Evolutionary conservation across 1,140 invertebrate species (phyloP).

Genomic region (Gerris buenoi): DNA sequence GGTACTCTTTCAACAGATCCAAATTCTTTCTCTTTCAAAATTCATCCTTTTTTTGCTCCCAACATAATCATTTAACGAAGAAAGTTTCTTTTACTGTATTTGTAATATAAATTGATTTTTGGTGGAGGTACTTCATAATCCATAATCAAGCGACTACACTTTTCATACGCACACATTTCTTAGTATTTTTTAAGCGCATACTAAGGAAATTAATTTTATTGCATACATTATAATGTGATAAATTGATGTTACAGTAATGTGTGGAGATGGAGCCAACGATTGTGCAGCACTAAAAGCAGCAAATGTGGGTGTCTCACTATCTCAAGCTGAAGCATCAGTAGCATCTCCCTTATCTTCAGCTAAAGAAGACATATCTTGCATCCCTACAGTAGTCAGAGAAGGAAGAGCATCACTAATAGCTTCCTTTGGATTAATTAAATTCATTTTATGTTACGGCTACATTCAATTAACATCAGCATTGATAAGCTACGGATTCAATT

Average conservation of each 20-base stretch:
- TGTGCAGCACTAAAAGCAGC: conserved; percentile 88
- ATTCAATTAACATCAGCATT: conserved; percentile 79
- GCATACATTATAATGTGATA: too few relatives aligned
- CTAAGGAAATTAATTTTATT: too few relatives aligned
- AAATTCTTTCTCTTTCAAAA: too few relatives aligned
- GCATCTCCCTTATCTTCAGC: conserved; percentile 93
- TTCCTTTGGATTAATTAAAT: conserved; percentile 92
- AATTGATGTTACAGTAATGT: conserved; percentile 69
- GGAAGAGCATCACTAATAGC: conserved; percentile 88
- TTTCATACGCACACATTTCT: too few relatives aligned
- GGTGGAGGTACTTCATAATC: too few relatives aligned
- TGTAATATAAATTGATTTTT: too few relatives aligned
- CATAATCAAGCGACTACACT: too few relatives aligned
- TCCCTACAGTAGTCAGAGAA: conserved; percentile 74
- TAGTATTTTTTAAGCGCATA: too few relatives aligned
- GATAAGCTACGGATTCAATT: conserved; percentile 70
- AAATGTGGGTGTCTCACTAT: conserved; percentile 88
- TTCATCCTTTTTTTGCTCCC: too few relatives aligned
- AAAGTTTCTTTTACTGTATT: too few relatives aligned
- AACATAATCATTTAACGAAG: too few relatives aligned
- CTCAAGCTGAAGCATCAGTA: conserved; percentile 88
- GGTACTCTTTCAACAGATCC: too few relatives aligned
- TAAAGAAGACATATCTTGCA: conserved; percentile 74
- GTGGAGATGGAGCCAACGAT: conserved; percentile 95
- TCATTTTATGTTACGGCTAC: conserved; percentile 59